These are phyloP conservation scores for Ascidia mentula DNA, from an alignment of 23 tunicate genomes.

Conservation along the genomic window DNA sequence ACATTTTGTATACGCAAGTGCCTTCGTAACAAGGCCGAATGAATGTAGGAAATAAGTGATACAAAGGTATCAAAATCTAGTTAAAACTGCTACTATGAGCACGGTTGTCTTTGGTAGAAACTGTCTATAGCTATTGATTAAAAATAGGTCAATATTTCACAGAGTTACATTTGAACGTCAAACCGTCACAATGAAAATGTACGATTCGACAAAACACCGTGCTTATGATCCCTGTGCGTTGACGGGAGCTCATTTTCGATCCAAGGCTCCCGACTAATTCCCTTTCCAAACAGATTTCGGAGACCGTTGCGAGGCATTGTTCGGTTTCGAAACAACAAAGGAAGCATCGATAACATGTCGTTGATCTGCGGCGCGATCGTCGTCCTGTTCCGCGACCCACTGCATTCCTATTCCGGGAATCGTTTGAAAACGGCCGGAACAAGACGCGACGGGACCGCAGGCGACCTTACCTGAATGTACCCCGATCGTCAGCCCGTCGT, in stretches of 20 bases:
- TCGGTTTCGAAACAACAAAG: slow-evolving; percentile 31
- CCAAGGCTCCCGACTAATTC: slow-evolving; percentile 27
- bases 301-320: slow-evolving; percentile 38
- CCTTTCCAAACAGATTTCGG: slow-evolving; percentile 30
- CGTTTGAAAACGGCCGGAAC: slow-evolving; percentile 41
- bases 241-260: slow-evolving; percentile 11
- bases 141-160: no score
- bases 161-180: neutral
- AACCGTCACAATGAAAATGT: neutral
- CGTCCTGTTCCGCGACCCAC: slow-evolving; percentile 8
- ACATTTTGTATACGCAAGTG: no score
- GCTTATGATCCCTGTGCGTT: slow-evolving; percentile 6
- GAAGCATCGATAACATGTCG: slow-evolving; percentile 26
- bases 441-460: neutral
- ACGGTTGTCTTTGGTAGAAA: no score
- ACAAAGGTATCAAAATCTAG: no score
- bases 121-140: no score
- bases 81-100: no score
- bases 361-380: slow-evolving; percentile 7
- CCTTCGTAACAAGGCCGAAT: no score
- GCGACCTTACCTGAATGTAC: slow-evolving; percentile 13
- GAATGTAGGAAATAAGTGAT: no score
- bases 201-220: neutral
- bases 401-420: slow-evolving; percentile 34
- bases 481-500: neutral